Evolutionary conservation across 2,888 invertebrate species (phyloP), one percentile per base, ranked within the genome.

Genomic region (Augiades crinisus): DNA sequence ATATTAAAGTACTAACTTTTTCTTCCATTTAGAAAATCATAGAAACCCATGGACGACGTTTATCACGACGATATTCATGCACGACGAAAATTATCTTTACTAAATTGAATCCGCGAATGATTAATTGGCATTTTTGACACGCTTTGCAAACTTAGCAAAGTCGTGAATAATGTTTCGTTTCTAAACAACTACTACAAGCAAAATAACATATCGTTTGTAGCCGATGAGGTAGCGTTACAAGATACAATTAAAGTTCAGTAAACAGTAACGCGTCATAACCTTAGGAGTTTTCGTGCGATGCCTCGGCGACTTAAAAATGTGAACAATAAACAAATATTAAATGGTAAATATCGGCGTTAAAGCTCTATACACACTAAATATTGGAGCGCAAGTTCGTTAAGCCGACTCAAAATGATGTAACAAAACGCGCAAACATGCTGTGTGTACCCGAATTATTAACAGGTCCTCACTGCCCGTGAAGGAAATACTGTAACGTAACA

Each of bases 391-490:
- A 65, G 78, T 75, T 77, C 79, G 82, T 82, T 84, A 85, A 83
- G 80, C 77, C 79, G 75, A 68, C 78, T 75, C 79, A 81, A 85
- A 84, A 74, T 84, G 83, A 83, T 83, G 82, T 85, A 86, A 86
- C 81, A 67, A 81, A 76, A 74, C 72, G 68, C 70, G 78, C 82
- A 86, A 88, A 87, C 85, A 86, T 47, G 60, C 65, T 56, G 62
- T 86, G 87, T 88, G 78, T 86, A 77, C 72, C 68, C 60, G 70
- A 70, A 78, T 82, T 82, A 85, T 87, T 88, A 88, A 87, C 88
- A 83, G 77, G 75, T 82, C 81, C 74, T 81, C 78, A 81, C 60
- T 76, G 81, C 60, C 58, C 58, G 51, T 55, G 34, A 19, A 54
- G 37, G 34, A 50, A 30, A 53, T 47, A 43, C 13, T 51, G 57